phyloP scores from a whole-genome alignment of 2,113 vertebrate genomes.

The Cephalophus harveyi region DNA sequence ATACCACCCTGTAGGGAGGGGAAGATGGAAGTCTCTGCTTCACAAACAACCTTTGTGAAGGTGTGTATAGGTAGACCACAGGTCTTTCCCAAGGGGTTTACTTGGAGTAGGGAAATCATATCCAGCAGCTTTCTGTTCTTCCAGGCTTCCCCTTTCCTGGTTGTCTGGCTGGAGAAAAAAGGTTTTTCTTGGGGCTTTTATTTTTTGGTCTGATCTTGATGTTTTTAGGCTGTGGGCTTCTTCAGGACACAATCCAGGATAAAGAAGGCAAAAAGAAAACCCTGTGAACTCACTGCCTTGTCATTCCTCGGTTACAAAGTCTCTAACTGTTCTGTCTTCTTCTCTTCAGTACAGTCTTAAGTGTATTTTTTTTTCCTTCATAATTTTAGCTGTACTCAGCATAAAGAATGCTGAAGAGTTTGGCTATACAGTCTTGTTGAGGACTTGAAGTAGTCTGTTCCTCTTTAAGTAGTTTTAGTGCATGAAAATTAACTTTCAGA shows the following conservation, averaged over 20 bases:
- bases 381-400: neutral
- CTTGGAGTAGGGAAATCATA: neutral
- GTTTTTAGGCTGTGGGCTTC: neutral
- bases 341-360: neutral
- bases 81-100: neutral
- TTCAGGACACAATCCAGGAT: neutral
- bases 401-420: neutral
- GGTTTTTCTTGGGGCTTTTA: neutral
- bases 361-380: neutral
- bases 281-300: neutral
- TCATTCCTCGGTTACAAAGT: neutral
- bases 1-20: neutral
- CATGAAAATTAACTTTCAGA: constrained; percentile 18
- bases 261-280: neutral
- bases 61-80: neutral
- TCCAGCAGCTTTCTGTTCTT: neutral
- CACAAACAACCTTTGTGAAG: neutral
- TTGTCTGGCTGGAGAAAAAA: neutral
- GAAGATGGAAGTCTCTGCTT: neutral
- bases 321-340: neutral
- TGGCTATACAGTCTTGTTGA: neutral
- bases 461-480: neutral
- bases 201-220: neutral
- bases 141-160: neutral
- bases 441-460: neutral